Percentiles rank a stretch among this genome's conserved stretches.
Conservation (phyloP, 37 sponge, comb jelly and placozoan genomes). For the Aplysina aerophoba region DNA sequence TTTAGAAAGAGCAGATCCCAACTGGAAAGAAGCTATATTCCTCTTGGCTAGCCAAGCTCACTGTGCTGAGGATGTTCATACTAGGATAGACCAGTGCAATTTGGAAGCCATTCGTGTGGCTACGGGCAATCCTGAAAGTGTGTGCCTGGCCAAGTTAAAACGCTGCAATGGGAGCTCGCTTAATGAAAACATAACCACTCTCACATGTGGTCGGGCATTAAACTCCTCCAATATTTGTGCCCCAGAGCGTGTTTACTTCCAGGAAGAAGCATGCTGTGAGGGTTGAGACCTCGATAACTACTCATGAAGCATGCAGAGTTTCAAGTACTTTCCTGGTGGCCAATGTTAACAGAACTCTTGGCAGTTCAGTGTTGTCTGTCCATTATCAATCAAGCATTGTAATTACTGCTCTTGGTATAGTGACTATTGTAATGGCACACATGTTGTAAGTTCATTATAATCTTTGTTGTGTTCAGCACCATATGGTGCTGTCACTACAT, state of each 20-base stretch:
- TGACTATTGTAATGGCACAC: no score
- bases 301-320: neutral
- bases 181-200: no score
- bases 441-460: no score
- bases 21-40: conserved; percentile 5
- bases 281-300: neutral
- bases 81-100: neutral
- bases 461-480: no score
- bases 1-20: conserved; percentile 11
- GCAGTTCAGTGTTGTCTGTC: no score
- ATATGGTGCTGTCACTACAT: no score
- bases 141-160: neutral
- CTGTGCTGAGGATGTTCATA: neutral
- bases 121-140: neutral
- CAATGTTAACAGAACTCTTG: neutral
- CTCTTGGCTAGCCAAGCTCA: conserved; percentile 4
- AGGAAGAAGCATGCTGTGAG: conserved; percentile 20
- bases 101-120: conserved; percentile 13
- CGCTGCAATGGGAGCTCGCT: no score
- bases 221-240: neutral
- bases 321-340: neutral
- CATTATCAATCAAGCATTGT: no score
- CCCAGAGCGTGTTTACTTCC: neutral
- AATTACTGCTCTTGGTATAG: no score
- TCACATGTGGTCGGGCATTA: no score